A percentile compares a stretch with the other conserved stretches of the same genome.
phyloP scores from a whole-genome alignment of 2,888 invertebrate genomes.

The Mamestra brassicae region DNA sequence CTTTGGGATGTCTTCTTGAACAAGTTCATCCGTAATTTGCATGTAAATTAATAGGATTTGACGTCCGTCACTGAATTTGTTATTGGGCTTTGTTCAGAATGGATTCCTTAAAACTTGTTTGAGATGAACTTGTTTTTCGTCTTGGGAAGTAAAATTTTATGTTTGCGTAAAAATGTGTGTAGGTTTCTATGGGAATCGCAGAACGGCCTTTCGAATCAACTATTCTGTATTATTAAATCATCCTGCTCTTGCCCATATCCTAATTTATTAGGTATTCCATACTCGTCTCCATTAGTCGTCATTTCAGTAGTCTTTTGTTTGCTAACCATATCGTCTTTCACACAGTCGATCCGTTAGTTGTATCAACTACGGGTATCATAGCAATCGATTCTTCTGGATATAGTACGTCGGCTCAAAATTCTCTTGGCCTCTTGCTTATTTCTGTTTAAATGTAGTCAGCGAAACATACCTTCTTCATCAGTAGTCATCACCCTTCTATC shows the following conservation, averaged over 20 bases:
- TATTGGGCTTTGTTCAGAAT: background rate
- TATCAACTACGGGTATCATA: background rate
- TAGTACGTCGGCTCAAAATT: background rate
- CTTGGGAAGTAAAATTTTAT: background rate
- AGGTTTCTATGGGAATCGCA: too few species aligned
- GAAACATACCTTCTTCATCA: background rate
- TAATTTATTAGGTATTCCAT: too few species aligned
- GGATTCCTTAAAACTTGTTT: background rate
- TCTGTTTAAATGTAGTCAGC: background rate
- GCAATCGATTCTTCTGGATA: background rate
- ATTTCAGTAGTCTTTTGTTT: too few species aligned
- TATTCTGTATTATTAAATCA: too few species aligned
- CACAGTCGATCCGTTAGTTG: background rate
- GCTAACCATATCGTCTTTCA: background rate
- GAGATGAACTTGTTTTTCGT: background rate
- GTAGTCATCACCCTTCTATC: background rate
- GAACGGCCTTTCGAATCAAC: background rate
- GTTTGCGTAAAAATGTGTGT: background rate
- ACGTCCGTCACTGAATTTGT: slow-evolving; percentile 24
- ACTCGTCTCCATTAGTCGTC: too few species aligned
- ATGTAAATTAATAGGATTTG: slow-evolving; percentile 53
- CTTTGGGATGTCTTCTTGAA: slow-evolving; percentile 39
- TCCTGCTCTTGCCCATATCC: too few species aligned
- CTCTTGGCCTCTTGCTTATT: background rate
- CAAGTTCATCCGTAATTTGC: slow-evolving; percentile 51